phyloP scores from a whole-genome alignment of 2,888 invertebrate genomes.

The Tetropium fuscum region DNA sequence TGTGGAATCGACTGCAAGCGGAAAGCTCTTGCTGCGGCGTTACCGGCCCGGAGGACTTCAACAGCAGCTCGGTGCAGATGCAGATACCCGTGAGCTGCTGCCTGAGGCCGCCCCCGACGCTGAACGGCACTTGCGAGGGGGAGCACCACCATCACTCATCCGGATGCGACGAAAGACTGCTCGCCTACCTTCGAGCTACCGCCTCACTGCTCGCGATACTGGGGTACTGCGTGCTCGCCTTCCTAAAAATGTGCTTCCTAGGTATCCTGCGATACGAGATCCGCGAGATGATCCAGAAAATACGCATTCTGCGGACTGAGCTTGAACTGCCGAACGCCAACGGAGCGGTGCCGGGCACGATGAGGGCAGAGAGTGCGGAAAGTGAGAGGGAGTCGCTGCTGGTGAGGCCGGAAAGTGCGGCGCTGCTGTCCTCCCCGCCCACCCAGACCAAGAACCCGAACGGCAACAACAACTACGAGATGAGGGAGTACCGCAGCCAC shows the following conservation, averaged over 20 bases:
- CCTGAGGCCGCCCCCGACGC: slow-evolving; percentile 51
- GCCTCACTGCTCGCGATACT: slow-evolving; percentile 82
- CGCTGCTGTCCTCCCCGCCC: slow-evolving; percentile 61
- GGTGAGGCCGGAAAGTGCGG: slow-evolving; percentile 68
- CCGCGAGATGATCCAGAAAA: slow-evolving; percentile 92
- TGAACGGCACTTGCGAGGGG: slow-evolving; percentile 45
- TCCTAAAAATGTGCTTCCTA: slow-evolving; percentile 89
- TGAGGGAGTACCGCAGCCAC: slow-evolving; percentile 76
- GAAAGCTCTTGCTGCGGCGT: slow-evolving; percentile 86
- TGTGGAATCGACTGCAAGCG: slow-evolving; percentile 82
- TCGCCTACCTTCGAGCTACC: slow-evolving; percentile 81
- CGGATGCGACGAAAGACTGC: slow-evolving; percentile 81
- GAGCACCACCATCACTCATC: slow-evolving; percentile 58
- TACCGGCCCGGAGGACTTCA: slow-evolving; percentile 66
- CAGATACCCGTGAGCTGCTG: slow-evolving; percentile 57
- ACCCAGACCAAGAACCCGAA: slow-evolving; percentile 72
- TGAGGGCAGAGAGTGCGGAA: slow-evolving; percentile 65
- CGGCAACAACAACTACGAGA: slow-evolving; percentile 84
- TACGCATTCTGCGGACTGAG: slow-evolving; percentile 81
- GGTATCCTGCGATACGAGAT: slow-evolving; percentile 80
- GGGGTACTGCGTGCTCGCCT: slow-evolving; percentile 90
- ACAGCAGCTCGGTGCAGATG: slow-evolving; percentile 51
- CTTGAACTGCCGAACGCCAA: slow-evolving; percentile 71
- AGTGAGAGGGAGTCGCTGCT: slow-evolving; percentile 73
- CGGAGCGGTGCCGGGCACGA: slow-evolving; percentile 70